Conservation (phyloP, 1,140 invertebrate species). For the Macrosteles quadrilineatus region DNA sequence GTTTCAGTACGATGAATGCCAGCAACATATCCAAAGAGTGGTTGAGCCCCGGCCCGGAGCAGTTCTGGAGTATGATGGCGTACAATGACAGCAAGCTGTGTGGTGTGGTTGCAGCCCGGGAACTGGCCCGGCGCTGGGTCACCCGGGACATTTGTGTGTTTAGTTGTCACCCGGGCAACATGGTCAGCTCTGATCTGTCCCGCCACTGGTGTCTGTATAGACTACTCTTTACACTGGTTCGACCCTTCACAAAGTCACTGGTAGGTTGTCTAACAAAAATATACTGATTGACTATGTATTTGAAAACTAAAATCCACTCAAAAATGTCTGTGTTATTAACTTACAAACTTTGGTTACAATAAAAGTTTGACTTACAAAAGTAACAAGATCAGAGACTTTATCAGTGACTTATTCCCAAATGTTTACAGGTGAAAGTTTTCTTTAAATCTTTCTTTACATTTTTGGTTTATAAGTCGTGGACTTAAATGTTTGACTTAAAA, state of each 20-base stretch:
- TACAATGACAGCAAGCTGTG: conserved; percentile 92
- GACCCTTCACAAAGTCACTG: conserved; percentile 94
- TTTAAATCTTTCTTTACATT: too few species aligned
- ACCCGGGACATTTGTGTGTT: conserved; percentile 72
- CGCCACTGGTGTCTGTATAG: conserved; percentile 83
- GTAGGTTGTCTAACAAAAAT: conserved; percentile 56
- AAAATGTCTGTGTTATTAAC: too few species aligned
- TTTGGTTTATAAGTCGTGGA: too few species aligned
- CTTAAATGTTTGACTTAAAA: too few species aligned
- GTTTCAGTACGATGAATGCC: conserved; percentile 63
- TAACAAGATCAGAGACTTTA: too few species aligned
- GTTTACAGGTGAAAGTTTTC: too few species aligned
- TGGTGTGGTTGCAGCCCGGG: conserved; percentile 81
- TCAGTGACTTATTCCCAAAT: too few species aligned
- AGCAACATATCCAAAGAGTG: conserved; percentile 61
- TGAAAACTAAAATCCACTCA: too few species aligned
- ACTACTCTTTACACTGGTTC: conserved; percentile 72
- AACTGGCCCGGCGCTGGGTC: conserved; percentile 70
- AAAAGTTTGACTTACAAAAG: too few species aligned
- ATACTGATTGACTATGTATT: not conserved
- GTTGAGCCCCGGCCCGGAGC: conserved; percentile 56
- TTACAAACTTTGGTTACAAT: too few species aligned
- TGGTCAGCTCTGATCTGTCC: conserved; percentile 75
- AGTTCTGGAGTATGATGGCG: conserved; percentile 77
- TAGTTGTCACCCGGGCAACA: conserved; percentile 89